These are phyloP conservation scores for Achroia grisella DNA, from an alignment of 1,140 invertebrate genomes.

Conservation along the genomic window DNA sequence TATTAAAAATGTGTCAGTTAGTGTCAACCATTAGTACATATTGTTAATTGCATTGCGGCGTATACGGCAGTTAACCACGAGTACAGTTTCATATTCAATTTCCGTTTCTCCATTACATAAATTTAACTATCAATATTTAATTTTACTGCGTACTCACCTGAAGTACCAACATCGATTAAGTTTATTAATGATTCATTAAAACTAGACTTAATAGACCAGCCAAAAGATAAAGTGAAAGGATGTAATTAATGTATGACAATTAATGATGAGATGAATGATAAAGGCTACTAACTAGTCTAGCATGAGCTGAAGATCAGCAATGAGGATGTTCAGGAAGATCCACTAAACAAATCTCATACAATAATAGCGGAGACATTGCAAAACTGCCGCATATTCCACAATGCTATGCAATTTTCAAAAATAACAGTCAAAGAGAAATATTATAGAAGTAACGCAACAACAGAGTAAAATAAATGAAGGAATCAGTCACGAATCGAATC, in stretches of 20 bases:
- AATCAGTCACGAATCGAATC: constrained; percentile 25
- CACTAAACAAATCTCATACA: constrained; percentile 49
- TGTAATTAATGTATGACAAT: constrained; percentile 21
- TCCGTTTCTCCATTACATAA: background rate
- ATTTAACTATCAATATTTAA: background rate
- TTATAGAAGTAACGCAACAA: constrained; percentile 25
- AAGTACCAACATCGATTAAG: background rate
- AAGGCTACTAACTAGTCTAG: constrained; percentile 52
- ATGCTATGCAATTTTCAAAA: constrained; percentile 67
- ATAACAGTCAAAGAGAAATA: constrained; percentile 43
- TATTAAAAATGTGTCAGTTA: constrained; percentile 16
- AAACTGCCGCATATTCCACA: constrained; percentile 70
- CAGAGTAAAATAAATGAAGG: constrained; percentile 16
- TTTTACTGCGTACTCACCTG: constrained; percentile 1
- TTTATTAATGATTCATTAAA: no score
- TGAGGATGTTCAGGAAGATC: constrained; percentile 39
- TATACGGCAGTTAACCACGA: constrained; percentile 51
- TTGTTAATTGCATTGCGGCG: constrained; percentile 58
- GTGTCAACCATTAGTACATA: constrained; percentile 50
- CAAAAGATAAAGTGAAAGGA: no score
- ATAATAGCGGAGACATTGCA: constrained; percentile 32
- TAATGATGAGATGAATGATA: constrained; percentile 54
- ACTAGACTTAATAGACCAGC: no score
- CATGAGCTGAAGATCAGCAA: constrained; percentile 40
- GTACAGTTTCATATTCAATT: constrained; percentile 1